Percentiles rank a stretch among this genome's conserved stretches.
Conservation (phyloP, 2,113 vertebrate genomes). For the Microcebus murinus region DNA sequence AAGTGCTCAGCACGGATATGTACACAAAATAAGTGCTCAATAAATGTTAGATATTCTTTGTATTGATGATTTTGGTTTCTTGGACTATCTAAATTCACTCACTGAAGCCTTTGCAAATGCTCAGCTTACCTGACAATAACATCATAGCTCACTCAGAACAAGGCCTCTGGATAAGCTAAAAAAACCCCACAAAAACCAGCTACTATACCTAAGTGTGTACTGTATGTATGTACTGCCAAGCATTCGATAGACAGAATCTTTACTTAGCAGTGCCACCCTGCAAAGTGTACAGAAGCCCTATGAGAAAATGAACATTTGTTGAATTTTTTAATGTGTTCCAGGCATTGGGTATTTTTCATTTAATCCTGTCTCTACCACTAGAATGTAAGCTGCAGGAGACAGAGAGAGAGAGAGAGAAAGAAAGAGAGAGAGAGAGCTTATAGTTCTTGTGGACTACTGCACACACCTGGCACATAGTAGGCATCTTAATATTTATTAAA, state of each 20-base stretch:
- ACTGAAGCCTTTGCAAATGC: constrained; percentile 13
- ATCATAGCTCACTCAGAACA: background rate
- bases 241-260: background rate
- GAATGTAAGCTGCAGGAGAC: background rate
- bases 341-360: background rate
- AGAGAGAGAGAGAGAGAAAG: background rate
- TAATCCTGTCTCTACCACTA: background rate
- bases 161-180: background rate
- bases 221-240: background rate
- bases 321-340: background rate
- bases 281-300: background rate
- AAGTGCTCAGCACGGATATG: background rate
- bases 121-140: background rate
- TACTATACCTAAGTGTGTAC: background rate
- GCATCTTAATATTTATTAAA: background rate
- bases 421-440: background rate
- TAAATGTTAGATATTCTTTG: background rate
- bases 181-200: background rate
- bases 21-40: background rate
- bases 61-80: constrained; percentile 15
- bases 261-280: background rate
- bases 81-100: background rate
- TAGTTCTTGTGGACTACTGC: background rate
- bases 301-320: background rate
- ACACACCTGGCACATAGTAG: background rate